phyloP scores from a whole-genome alignment of 2,888 invertebrate genomes.

The Himalopsyche japonica region DNA sequence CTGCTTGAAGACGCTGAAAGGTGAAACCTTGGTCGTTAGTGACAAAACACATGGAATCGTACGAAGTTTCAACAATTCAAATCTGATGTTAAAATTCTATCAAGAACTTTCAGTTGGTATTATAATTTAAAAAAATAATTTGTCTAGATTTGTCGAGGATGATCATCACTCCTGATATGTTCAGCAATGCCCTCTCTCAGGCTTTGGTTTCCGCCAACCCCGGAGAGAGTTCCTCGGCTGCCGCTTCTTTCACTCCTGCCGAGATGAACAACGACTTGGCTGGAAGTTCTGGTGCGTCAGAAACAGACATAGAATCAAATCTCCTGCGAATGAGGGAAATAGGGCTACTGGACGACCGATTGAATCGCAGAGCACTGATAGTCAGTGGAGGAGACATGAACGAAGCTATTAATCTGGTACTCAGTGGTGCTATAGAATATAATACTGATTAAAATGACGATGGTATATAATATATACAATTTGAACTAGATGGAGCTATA shows the following conservation, averaged over 20 bases:
- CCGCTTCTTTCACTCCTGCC: not conserved
- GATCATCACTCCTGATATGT: constrained; percentile 76
- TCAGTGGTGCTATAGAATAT: constrained; percentile 59
- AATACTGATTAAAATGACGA: not conserved
- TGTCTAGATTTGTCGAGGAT: constrained; percentile 32
- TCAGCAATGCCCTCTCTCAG: constrained; percentile 76
- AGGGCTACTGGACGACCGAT: constrained; percentile 82
- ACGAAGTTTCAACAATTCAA: too few species aligned
- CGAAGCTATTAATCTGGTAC: constrained; percentile 87
- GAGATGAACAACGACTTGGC: not conserved
- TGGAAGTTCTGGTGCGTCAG: constrained; percentile 33
- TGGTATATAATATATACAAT: too few species aligned
- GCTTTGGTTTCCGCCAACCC: constrained; percentile 57
- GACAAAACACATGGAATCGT: too few species aligned
- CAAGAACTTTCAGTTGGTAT: too few species aligned
- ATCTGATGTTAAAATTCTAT: too few species aligned
- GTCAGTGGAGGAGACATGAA: constrained; percentile 84
- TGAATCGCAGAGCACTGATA: constrained; percentile 83
- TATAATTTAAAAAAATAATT: too few species aligned
- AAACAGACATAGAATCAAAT: constrained; percentile 24
- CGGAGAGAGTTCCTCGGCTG: constrained; percentile 39
- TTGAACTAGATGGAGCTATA: too few species aligned
- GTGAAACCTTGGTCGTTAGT: too few species aligned
- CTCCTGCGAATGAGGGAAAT: constrained; percentile 86
- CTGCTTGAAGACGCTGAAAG: too few species aligned